Evolutionary conservation across 2,113 vertebrate genomes (phyloP).

Genomic region (Podarcis cretensis): DNA sequence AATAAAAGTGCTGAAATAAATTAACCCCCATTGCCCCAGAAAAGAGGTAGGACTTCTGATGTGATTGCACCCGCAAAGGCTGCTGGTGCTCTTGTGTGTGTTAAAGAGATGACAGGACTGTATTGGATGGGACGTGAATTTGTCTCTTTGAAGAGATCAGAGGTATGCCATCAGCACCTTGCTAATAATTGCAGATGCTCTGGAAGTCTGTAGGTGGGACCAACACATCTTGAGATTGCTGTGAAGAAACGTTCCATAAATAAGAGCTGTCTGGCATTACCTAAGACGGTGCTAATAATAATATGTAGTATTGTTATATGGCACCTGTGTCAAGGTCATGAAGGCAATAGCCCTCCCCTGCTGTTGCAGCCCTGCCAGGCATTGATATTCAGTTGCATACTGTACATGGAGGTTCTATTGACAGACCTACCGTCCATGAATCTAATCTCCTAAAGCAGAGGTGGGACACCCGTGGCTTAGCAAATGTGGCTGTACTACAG

Average conservation of each 20-base stretch:
- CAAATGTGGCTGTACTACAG: too few relatives aligned
- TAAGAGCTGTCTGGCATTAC: constrained; percentile 30
- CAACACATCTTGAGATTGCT: background rate
- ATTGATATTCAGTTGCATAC: background rate
- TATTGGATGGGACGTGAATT: background rate
- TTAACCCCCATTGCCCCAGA: background rate
- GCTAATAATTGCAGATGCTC: constrained; percentile 8
- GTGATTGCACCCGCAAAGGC: background rate
- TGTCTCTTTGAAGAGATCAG: constrained; percentile 8
- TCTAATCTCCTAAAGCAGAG: background rate
- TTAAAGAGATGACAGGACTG: background rate
- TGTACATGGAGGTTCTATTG: background rate
- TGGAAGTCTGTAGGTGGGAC: background rate
- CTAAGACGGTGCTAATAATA: constrained; percentile 21
- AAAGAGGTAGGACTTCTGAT: constrained; percentile 4
- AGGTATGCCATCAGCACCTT: constrained; percentile 1
- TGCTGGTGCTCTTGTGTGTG: background rate
- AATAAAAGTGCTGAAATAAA: constrained; percentile 6
- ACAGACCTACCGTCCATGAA: background rate
- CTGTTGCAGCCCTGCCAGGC: background rate
- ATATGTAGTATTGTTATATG: background rate
- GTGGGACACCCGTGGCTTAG: too few relatives aligned
- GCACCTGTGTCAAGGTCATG: background rate
- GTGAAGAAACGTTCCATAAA: constrained; percentile 23
- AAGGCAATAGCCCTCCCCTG: background rate